Evolutionary conservation across 1,140 invertebrate genomes (phyloP), one percentile per base, ranked within the genome.

Genomic region (Euborellia annulipes): DNA sequence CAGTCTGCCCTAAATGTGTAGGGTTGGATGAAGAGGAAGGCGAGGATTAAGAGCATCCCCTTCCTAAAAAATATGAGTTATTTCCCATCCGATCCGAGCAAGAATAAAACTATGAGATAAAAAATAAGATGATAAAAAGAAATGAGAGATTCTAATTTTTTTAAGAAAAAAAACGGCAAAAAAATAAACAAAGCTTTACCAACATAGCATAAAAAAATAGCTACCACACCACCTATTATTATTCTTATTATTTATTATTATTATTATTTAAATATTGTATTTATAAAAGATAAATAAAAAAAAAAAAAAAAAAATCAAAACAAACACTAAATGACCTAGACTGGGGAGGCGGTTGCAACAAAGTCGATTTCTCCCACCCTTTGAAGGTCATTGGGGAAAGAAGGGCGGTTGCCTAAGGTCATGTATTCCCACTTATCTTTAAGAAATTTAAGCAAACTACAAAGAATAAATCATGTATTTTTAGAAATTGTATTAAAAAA

Each of bases 1-100:
- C 86, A 19, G 83, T 90, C 50, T 91, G 87, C 68, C 82, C 82
- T 30, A 78, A 81, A 66, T 91, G 87, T 66, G 83, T 85, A 56
- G 87, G 87, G 49, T 81, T 87, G 37, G 85, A 88, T 55, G 85
- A 88, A 55, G 85, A 89, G 53, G 83, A 85, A 62, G 73, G 52
- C 38, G 53, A 55, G 45, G 47, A 48, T 30, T 36, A 48, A 44
- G 48, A 55, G 46, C 34, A 6, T n/a, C 23, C 23, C 23, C 23
- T 18, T 19, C 22, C 11, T 19, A 13, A 37, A 46, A 16, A 27
- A 27, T 27, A 11, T 6, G 23, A 27, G 23, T 27, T 27, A 27
- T 27, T 27, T 17, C 37, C 37, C 37, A 16, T 19, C 19, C 27
- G 8, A 36, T 14, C 19, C 11, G 7, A 32, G 17, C 11, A 44